Conservation (phyloP, 2,797 vertebrate genomes). For the Poeciliopsis presidionis region DNA sequence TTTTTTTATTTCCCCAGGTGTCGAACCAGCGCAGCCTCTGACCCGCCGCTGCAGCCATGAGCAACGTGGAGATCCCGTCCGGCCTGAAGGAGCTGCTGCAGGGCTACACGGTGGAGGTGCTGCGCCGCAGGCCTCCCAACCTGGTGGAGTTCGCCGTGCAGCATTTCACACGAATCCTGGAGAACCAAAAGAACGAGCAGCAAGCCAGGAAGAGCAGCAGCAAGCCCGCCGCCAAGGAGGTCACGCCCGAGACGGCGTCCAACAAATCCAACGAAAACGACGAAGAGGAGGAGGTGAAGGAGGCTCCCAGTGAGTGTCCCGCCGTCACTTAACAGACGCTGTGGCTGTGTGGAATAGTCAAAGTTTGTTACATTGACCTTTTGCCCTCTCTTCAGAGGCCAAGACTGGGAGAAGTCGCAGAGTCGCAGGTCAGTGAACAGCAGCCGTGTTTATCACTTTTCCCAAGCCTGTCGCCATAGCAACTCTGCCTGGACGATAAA, state of each 20-base stretch:
- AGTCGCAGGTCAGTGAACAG: conserved; percentile 86
- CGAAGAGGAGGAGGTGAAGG: conserved; percentile 60
- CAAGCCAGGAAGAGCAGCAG: conserved; percentile 29
- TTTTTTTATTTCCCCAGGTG: not conserved
- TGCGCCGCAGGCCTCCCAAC: conserved; percentile 84
- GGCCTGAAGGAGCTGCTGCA: conserved; percentile 91
- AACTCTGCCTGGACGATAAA: no score
- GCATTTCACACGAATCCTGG: conserved; percentile 86
- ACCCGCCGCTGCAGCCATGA: conserved; percentile 56
- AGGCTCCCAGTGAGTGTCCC: conserved; percentile 66
- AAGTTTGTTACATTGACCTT: conserved; percentile 9
- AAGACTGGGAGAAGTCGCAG: conserved; percentile 84
- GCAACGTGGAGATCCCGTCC: conserved; percentile 85
- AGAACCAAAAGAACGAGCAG: conserved; percentile 72
- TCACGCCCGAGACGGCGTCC: conserved; percentile 72
- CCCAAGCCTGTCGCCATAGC: no score
- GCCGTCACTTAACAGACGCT: not conserved
- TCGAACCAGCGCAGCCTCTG: not conserved
- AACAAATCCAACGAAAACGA: conserved; percentile 37
- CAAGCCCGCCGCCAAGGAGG: conserved; percentile 58
- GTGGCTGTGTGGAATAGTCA: not conserved
- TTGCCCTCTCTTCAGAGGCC: conserved; percentile 59
- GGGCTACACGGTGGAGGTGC: conserved; percentile 91
- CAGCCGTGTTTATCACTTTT: not conserved
- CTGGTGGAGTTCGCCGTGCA: conserved; percentile 88